Evolutionary conservation across 2,113 vertebrate species (phyloP).

Genomic region (Ictalurus furcatus): DNA sequence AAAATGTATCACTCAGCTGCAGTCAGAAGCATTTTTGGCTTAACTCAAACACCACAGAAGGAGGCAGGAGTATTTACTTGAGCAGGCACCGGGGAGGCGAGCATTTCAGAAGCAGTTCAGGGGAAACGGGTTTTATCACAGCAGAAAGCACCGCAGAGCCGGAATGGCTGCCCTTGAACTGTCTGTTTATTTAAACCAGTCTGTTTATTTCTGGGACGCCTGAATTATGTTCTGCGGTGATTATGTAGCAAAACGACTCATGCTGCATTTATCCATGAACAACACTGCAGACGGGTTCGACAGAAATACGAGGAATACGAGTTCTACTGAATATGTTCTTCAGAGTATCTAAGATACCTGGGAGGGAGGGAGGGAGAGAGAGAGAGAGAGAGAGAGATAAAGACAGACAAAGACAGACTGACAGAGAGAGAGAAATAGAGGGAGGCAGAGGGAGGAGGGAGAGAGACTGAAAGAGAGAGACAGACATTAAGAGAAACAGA

Average conservation of each 20-base stretch:
- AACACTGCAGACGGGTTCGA: not conserved
- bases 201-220: conserved; percentile 30
- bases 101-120: conserved; percentile 7
- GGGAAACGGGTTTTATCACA: conserved; percentile 19
- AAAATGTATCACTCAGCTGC: not conserved
- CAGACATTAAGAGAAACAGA: not conserved
- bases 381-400: not conserved
- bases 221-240: conserved; percentile 23
- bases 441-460: not conserved
- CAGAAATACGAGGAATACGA: not conserved
- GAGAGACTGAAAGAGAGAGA: not conserved
- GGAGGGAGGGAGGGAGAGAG: not conserved
- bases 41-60: not conserved
- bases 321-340: not conserved
- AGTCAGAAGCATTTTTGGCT: not conserved
- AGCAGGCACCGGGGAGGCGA: not conserved
- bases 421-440: not conserved
- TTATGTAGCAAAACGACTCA: not conserved
- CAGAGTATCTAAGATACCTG: not conserved
- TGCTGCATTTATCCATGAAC: conserved; percentile 2
- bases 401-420: not conserved
- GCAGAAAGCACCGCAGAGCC: not conserved
- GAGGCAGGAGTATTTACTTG: not conserved
- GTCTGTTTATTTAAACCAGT: no score
- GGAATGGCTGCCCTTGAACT: not conserved